A percentile compares a stretch with the other conserved stretches of the same genome.
Evolutionary conservation across 2,888 invertebrate genomes (phyloP).

Genomic region (Melinaea marsaeus): DNA sequence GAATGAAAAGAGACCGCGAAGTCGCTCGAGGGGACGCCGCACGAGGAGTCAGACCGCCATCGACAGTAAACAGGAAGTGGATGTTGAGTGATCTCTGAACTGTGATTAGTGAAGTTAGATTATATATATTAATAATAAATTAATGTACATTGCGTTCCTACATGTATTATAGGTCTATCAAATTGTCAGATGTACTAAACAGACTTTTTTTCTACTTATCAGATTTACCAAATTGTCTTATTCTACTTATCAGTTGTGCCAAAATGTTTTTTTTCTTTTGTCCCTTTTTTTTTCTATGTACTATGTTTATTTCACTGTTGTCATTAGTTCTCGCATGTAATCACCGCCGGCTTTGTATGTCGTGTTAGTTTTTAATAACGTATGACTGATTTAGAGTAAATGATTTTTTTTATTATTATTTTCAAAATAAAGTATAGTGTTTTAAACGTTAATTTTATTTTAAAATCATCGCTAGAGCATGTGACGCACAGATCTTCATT

Average conservation of each 20-base stretch:
- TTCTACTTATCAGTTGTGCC: neutral
- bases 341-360: constrained; percentile 34
- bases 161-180: neutral
- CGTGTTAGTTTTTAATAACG: constrained; percentile 44
- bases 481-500: neutral
- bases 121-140: neutral
- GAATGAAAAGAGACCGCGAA: constrained; percentile 52
- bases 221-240: neutral
- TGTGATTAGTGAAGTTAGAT: constrained; percentile 49
- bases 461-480: constrained; percentile 1
- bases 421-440: constrained; percentile 55
- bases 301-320: constrained; percentile 11
- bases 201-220: neutral
- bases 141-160: constrained; percentile 6
- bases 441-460: constrained; percentile 39
- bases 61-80: constrained; percentile 48
- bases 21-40: constrained; percentile 63
- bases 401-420: constrained; percentile 43
- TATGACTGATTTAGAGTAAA: constrained; percentile 72
- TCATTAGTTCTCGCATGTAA: constrained; percentile 29
- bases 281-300: neutral
- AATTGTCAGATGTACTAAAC: neutral
- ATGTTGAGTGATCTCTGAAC: constrained; percentile 55
- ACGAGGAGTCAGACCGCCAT: constrained; percentile 64
- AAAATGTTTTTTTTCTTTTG: neutral